Evolutionary conservation across 2,113 vertebrate genomes (phyloP).

Genomic region (Lichenostomus cassidix): DNA sequence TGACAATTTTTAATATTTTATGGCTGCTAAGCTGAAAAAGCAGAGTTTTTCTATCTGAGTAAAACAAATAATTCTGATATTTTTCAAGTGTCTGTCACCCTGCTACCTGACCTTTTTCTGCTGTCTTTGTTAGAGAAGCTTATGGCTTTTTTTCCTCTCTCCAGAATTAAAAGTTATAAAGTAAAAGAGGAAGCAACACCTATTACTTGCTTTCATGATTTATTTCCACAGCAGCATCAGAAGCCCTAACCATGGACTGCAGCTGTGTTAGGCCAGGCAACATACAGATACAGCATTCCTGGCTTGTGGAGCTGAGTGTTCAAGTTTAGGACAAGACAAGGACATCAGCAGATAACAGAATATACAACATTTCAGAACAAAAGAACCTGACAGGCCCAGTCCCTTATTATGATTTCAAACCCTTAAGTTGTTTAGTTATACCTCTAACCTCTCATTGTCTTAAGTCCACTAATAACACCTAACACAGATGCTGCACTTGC

Average conservation of each 20-base stretch:
- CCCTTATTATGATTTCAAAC: background rate
- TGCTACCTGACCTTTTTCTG: background rate
- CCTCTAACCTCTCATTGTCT: background rate
- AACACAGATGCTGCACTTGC: background rate
- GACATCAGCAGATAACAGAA: background rate
- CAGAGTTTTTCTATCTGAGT: background rate
- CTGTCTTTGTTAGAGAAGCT: background rate
- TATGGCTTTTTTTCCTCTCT: background rate
- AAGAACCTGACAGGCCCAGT: background rate
- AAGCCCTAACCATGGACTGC: background rate
- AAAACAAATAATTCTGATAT: background rate
- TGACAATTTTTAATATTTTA: background rate
- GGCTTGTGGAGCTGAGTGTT: rapidly evolving
- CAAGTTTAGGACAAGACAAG: background rate
- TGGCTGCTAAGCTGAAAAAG: background rate
- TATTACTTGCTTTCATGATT: background rate
- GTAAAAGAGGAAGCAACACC: background rate
- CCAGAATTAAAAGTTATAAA: background rate
- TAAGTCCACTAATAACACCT: background rate
- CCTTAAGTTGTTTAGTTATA: background rate
- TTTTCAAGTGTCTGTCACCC: background rate
- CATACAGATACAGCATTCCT: background rate
- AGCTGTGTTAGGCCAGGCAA: background rate
- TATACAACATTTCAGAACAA: background rate
- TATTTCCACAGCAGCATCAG: background rate